These are phyloP conservation scores for Esperia sulphurella DNA, from an alignment of 2,888 invertebrate genomes.

Conservation along the genomic window DNA sequence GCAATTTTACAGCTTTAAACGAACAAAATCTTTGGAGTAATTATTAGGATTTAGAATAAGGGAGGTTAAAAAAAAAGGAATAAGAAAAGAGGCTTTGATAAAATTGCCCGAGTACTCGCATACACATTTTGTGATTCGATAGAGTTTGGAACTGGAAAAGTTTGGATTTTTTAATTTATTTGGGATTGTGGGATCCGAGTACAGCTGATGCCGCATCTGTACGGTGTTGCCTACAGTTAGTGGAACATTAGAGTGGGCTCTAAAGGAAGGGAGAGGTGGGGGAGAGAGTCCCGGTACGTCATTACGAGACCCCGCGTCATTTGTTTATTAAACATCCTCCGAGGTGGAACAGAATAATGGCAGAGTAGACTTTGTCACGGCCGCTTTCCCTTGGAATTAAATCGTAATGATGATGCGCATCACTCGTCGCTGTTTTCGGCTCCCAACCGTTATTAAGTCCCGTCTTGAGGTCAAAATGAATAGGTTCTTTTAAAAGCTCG, in stretches of 20 bases:
- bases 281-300: conserved; percentile 53
- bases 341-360: conserved; percentile 76
- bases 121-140: conserved; percentile 8
- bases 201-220: conserved; percentile 36
- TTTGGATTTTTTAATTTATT: conserved; percentile 19
- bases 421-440: conserved; percentile 58
- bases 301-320: conserved; percentile 70
- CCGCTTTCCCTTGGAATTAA: conserved; percentile 73
- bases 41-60: conserved; percentile 37
- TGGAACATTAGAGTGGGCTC: conserved; percentile 55
- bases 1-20: conserved; percentile 48
- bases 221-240: conserved; percentile 28
- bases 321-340: conserved; percentile 76
- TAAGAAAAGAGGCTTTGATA: conserved; percentile 3
- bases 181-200: conserved; percentile 12
- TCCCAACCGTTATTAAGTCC: conserved; percentile 62
- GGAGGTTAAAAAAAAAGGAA: conserved; percentile 20
- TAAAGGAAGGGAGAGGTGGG: conserved; percentile 39
- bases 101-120: conserved; percentile 2
- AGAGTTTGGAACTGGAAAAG: conserved; percentile 7
- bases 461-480: conserved; percentile 74
- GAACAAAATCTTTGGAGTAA: conserved; percentile 48
- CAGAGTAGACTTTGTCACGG: conserved; percentile 69
- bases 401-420: conserved; percentile 73
- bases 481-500: conserved; percentile 65